Percentiles rank a stretch among this genome's conserved stretches.
phyloP scores from a whole-genome alignment of 2,888 invertebrate genomes.

The Eurois occulta region DNA sequence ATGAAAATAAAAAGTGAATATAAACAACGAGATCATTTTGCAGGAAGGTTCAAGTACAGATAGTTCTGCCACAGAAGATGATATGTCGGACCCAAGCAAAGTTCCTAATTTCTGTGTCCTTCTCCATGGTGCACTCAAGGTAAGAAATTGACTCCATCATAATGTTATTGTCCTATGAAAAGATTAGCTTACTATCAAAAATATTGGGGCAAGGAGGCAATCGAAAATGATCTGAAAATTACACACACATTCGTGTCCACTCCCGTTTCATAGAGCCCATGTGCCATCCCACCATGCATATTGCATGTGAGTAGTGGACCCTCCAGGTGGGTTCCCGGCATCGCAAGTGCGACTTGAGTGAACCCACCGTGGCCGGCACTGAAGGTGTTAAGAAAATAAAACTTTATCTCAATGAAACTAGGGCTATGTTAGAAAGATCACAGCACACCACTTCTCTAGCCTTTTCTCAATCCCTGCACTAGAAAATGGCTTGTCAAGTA shows the following conservation, averaged over 20 bases:
- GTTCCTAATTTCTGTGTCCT: conserved; percentile 97
- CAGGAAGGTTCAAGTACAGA: conserved; percentile 85
- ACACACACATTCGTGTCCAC: neutral
- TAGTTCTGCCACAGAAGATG: conserved; percentile 85
- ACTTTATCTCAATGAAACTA: neutral
- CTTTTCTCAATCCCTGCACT: neutral
- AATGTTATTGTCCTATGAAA: neutral
- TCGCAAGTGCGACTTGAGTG: too few relatives aligned
- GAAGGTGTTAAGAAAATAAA: neutral
- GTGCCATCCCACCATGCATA: too few relatives aligned
- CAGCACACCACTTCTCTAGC: neutral
- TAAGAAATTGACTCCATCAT: conserved; percentile 67
- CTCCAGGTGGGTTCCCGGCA: too few relatives aligned
- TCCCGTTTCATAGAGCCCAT: too few relatives aligned
- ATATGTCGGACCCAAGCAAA: conserved; percentile 93
- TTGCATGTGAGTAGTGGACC: too few relatives aligned
- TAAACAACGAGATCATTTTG: neutral
- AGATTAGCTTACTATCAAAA: neutral
- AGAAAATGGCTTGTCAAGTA: neutral
- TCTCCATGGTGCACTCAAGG: conserved; percentile 97
- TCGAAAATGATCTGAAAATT: neutral
- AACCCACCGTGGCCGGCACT: too few relatives aligned
- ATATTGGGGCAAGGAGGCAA: neutral
- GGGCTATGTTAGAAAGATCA: neutral
- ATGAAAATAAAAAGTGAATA: neutral